Conservation (phyloP, 64 coral and sea anemone genomes). For the Montipora capricornis region DNA sequence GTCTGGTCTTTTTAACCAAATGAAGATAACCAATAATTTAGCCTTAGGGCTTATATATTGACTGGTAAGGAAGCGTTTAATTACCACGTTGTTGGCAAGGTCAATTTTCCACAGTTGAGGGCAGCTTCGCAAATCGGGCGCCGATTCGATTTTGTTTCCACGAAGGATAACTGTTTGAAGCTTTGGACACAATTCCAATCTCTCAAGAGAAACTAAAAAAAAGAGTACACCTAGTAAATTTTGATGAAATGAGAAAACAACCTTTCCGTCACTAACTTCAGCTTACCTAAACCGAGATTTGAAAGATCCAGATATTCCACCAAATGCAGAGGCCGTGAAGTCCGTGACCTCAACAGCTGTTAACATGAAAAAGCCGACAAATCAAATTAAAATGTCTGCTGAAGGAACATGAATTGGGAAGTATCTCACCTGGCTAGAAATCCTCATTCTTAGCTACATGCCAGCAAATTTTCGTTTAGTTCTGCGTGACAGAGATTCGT, state of each 20-base stretch:
- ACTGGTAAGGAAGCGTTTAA: background rate
- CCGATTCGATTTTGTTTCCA: slow-evolving; percentile 83
- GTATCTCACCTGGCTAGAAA: slow-evolving; percentile 82
- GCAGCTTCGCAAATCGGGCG: slow-evolving; percentile 84
- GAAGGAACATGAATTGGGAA: background rate
- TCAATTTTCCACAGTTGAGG: slow-evolving; percentile 98
- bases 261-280: background rate
- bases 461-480: slow-evolving; percentile 21
- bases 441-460: slow-evolving; percentile 85
- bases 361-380: slow-evolving; percentile 32
- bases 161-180: slow-evolving; percentile 77
- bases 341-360: slow-evolving; percentile 85
- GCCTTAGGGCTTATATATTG: background rate
- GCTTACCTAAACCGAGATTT: slow-evolving; percentile 88
- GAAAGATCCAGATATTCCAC: slow-evolving; percentile 94
- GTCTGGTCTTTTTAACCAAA: background rate
- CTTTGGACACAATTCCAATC: slow-evolving; percentile 91
- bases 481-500: background rate
- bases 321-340: slow-evolving; percentile 76
- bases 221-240: slow-evolving; percentile 9
- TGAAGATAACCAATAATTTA: background rate
- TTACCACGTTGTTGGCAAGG: slow-evolving; percentile 96
- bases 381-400: slow-evolving; percentile 21
- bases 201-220: slow-evolving; percentile 85
- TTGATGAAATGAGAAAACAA: background rate